phyloP scores from a whole-genome alignment of 2,797 vertebrate species.

The Potorous gilbertii region DNA sequence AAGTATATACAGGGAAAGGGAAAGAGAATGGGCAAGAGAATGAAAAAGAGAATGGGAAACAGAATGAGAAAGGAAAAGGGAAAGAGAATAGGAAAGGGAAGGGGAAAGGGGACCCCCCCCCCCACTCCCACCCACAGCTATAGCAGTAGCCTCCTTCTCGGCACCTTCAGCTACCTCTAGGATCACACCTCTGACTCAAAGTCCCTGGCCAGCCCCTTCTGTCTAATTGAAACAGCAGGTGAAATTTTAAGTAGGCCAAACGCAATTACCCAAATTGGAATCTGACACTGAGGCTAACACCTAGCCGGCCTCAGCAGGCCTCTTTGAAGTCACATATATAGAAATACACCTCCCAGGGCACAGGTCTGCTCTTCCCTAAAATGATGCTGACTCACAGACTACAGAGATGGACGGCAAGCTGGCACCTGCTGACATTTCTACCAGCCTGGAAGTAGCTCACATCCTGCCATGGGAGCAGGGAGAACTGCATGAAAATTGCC shows the following conservation, averaged over 20 bases:
- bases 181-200: slow-evolving; percentile 41
- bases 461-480: not conserved
- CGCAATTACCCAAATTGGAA: slow-evolving; percentile 57
- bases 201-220: slow-evolving; percentile 28
- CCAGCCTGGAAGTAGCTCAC: not conserved
- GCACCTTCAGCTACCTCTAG: slow-evolving; percentile 29
- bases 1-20: not conserved
- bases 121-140: not conserved
- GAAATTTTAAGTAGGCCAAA: slow-evolving; percentile 67
- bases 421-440: not conserved
- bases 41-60: too few relatives aligned
- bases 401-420: not conserved
- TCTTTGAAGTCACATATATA: slow-evolving; percentile 3
- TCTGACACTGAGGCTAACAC: slow-evolving; percentile 51
- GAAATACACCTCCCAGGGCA: not conserved
- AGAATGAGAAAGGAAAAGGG: too few relatives aligned
- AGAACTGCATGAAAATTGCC: not conserved
- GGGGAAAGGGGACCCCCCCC: not conserved
- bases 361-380: not conserved
- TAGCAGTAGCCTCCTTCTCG: not conserved
- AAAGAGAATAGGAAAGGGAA: too few relatives aligned
- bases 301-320: slow-evolving; percentile 1
- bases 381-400: slow-evolving; percentile 18
- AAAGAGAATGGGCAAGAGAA: too few relatives aligned
- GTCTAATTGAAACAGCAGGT: slow-evolving; percentile 56